Percentiles rank a stretch among this genome's conserved stretches.
Conservation (phyloP, 2,797 vertebrate species). For the Anolis apletophallus region DNA sequence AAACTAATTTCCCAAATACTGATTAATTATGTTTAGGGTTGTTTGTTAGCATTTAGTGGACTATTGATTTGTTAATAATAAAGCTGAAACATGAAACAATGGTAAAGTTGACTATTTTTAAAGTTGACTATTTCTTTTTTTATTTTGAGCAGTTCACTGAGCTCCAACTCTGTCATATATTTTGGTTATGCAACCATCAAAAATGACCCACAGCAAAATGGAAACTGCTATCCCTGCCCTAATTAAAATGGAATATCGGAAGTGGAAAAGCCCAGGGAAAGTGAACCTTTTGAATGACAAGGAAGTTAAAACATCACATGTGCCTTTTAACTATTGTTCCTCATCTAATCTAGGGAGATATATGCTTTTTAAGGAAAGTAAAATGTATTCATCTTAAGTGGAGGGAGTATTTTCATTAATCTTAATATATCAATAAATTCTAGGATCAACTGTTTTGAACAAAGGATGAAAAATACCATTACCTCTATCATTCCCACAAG, state of each 20-base stretch:
- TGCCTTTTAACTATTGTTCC: neutral
- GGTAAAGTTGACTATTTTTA: no score
- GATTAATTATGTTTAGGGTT: no score
- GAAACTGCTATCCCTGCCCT: neutral
- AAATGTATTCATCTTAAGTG: neutral
- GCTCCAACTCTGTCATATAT: no score
- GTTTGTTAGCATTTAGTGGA: no score
- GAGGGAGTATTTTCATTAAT: neutral
- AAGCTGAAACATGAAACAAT: no score
- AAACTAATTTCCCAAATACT: no score
- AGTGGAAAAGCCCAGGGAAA: neutral
- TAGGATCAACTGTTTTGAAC: neutral
- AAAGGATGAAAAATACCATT: neutral
- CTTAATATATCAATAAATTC: neutral
- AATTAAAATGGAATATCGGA: neutral
- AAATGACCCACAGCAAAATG: no score
- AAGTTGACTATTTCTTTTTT: no score
- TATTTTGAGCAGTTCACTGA: no score
- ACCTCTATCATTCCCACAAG: neutral
- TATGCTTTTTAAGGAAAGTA: conserved; percentile 3
- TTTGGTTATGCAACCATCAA: no score
- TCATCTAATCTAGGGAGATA: neutral
- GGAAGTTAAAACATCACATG: neutral
- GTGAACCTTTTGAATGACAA: neutral
- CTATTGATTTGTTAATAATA: no score